A percentile compares a stretch with the other conserved stretches of the same genome.
Conservation (phyloP, 2,113 vertebrate genomes). For the Asarcornis scutulata region DNA sequence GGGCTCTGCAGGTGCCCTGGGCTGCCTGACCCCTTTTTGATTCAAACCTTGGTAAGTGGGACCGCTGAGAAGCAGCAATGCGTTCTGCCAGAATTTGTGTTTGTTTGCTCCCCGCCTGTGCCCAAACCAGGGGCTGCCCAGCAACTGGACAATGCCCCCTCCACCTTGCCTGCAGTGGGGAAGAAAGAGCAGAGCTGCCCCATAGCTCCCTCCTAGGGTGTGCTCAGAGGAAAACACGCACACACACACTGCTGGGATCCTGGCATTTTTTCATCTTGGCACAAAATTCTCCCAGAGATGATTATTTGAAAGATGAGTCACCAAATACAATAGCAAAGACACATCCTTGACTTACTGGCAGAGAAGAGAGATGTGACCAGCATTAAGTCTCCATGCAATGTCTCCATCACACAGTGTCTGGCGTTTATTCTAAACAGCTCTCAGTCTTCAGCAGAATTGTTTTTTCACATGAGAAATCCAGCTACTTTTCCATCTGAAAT, state of each 20-base stretch:
- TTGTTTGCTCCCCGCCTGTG: not conserved
- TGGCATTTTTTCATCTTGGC: slow-evolving; percentile 43
- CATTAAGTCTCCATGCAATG: slow-evolving; percentile 52
- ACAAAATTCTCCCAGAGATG: slow-evolving; percentile 52
- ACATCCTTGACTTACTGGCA: slow-evolving; percentile 69
- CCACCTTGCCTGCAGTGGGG: fast-evolving
- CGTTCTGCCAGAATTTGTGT: not conserved
- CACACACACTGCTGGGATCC: not conserved
- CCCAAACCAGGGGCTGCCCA: not conserved
- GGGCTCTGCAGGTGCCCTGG: not conserved
- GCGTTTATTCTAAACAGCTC: slow-evolving; percentile 56
- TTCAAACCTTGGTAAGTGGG: fast-evolving
- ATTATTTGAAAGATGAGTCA: slow-evolving; percentile 72
- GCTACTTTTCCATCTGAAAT: slow-evolving; percentile 16
- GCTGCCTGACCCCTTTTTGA: not conserved
- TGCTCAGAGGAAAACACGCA: fast-evolving
- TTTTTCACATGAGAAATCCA: slow-evolving; percentile 43
- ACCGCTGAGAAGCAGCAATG: fast-evolving
- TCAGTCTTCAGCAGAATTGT: slow-evolving; percentile 29
- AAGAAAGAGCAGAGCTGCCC: not conserved
- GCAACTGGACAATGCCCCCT: fast-evolving
- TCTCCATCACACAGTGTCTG: slow-evolving; percentile 67
- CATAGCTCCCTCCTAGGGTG: not conserved
- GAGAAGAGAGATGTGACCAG: slow-evolving; percentile 66
- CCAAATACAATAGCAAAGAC: slow-evolving; percentile 68